Evolutionary conservation across 2,888 invertebrate genomes (phyloP), one percentile per base, ranked within the genome.

Genomic region (Hirtodrosophila alboralis): DNA sequence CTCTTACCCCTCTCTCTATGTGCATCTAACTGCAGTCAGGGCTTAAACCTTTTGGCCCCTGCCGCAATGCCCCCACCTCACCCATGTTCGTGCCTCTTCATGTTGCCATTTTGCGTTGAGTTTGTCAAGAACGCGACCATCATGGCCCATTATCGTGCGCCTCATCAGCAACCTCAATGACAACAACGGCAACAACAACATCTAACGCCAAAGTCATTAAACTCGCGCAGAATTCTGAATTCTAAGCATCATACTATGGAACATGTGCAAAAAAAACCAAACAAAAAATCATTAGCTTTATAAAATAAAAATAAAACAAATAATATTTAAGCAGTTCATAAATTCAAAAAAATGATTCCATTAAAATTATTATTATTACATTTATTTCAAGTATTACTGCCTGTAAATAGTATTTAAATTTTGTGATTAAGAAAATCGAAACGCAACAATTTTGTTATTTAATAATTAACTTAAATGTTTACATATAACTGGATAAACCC

Each of bases 151-250:
- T 75, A 75, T 75, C 63, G 66, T 75, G 63, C 71, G 75, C 67
- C 75, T 75, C 79, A 80, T 85, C 79, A 79, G 65, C 68, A 71
- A 51, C 75, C 41, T 26, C 52, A 63, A 41, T 59, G 16, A n/a
- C 72, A 70, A 21, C 72, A 56, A 14, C 56, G 49, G 18, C 56
- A 65, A 48, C 57, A 51, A 31, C 64, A 54, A 28, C 67, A 41
- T 85, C 84, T 85, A 79, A 85, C 62, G 84, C 79, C 76, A 75
- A 79, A 80, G 79, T 80, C 79, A 85, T 80, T 80, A 80, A 85
- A 80, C 79, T 85, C 86, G 66, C 76, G 54, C 49, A 49, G 49
- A 72, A 70, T 69, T 73, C 45, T 69, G 49, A 72, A 72, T 49
- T 60, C 45, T 62, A 40, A 75, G 67, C 67, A 23, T 23, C 8